Evolutionary conservation across 2,797 vertebrate species (phyloP).

Genomic region (Petrocephalus schoutedeni): DNA sequence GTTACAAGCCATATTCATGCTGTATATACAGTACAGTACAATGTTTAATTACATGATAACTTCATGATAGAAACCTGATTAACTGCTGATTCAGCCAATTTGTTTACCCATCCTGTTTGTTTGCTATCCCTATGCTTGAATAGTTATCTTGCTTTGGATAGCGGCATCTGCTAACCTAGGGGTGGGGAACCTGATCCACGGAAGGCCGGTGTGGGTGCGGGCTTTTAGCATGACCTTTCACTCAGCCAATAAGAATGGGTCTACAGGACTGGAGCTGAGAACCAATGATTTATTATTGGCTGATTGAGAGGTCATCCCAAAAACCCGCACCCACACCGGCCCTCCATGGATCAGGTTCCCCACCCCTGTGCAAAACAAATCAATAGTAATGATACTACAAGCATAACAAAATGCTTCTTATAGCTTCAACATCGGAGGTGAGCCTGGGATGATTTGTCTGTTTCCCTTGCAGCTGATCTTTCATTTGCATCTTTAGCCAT

Average conservation of each 20-base stretch:
- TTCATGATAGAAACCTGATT: not conserved
- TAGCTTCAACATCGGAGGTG: not conserved
- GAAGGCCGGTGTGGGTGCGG: too few relatives aligned
- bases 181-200: too few relatives aligned
- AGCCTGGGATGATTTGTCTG: not conserved
- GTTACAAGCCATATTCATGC: not conserved
- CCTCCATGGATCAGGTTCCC: too few relatives aligned
- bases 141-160: conserved; percentile 10
- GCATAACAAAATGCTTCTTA: not conserved
- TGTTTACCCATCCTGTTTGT: not conserved
- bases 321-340: too few relatives aligned
- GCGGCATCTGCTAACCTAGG: not conserved
- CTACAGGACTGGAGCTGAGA: too few relatives aligned
- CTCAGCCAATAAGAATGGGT: too few relatives aligned
- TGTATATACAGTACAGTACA: not conserved
- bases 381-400: not conserved
- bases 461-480: not conserved
- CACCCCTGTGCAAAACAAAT: not conserved
- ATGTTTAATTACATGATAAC: conserved; percentile 9
- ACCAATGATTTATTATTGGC: too few relatives aligned
- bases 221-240: too few relatives aligned
- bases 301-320: too few relatives aligned
- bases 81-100: not conserved
- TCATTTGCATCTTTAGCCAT: not conserved
- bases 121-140: not conserved